Evolutionary conservation across 2,113 vertebrate genomes (phyloP), one percentile per base, ranked within the genome.

Genomic region (Alligator sinensis): DNA sequence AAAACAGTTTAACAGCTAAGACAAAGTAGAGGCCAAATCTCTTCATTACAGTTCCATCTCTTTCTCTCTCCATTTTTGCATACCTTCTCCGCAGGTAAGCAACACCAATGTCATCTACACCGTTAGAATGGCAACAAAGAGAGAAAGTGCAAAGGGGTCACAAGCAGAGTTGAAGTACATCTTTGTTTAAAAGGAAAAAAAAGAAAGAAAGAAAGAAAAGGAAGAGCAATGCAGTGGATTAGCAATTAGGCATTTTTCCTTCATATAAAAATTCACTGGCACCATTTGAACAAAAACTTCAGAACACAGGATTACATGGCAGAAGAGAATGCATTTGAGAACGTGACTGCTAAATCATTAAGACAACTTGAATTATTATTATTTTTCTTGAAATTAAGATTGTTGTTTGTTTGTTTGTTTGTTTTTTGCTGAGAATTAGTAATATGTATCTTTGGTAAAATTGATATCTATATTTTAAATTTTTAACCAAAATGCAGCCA

Each of bases 381-480:
- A 59, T 63, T 90, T 84, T 47, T 84, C 81, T 80, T 88, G 6
- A 58, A 91, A 87, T 87, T 93, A 97, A 80, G 64, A 47, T 47
- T 47, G 47, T 9, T 47, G 47, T 47, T 47, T 47, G 47, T 47
- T 47, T 7, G 47, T 7, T 94, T 87, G 82, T 63, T 81, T 96
- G 92, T 95, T 96, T 96, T 97, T 93, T 96, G 95, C 88, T 97
- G 97, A 97, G 93, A 98, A 98, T 98, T 98, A 97, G 97, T 98
- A 97, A 91, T 96, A 96, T 91, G 96, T 97, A 97, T 99, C 99
- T 99, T 99, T 99, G 98, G 98, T 99, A 98, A 98, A 98, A 98
- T 97, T 91, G 91, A 87, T 97, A 97, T 95, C 89, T 98, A 58
- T 97, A 96, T 92, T 95, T 97, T 96, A 96, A 92, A 95, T 70